Base-by-base conservation (phyloP, 2,888 invertebrate genomes). In the Drosophila nr. fundita region DNA sequence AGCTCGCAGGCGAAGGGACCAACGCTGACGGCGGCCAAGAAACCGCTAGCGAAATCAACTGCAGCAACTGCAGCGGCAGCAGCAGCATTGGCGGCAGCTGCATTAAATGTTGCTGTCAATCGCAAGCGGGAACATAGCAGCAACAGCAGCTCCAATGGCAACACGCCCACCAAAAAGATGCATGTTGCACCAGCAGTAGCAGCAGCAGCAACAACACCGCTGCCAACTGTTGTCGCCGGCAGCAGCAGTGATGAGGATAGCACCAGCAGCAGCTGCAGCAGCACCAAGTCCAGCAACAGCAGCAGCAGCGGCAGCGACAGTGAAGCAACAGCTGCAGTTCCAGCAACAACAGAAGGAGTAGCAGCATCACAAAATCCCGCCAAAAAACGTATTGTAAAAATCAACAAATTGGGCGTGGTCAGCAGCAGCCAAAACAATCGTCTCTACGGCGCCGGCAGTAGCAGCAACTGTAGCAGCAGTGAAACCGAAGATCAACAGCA, bases 111-210 rank as follows among this genome's bases (percentile, higher is more conserved):
- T 29, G 75, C 48, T 52, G 62, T 32, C 21, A 62, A 54, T 32
- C 93, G 68, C 93, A 94, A 59, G 92, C 94, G 84, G 18, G 84
- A 89, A 40, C 82, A 89, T 68, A 77, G 77, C 62, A 87, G 89
- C 73, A 63, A 82, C 63, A 72, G 84, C 78, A 77, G 83, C 64
- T 78, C 87, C 79, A 81, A 82, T 54, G 63, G 69, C 74, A 87
- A 68, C 53, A 89, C 89, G 48, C 80, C 90, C 57, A 90, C 86
- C 70, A 92, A 90, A 60, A 91, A 87, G 58, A 78, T 79, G 50
- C 66, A 79, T 4, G 85, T 92, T 77, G 78, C 90, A 82, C 80
- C 91, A 84, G 62, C 86, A 48, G 73, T 78, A 42, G n/a, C n/a
- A 38, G 7, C 15, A 36, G 5, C 18, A 40, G 0, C 42, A 42